A percentile compares a stretch with the other conserved stretches of the same genome.
phyloP scores from a whole-genome alignment of 2,113 vertebrate species.

The Brachypteracias leptosomus region DNA sequence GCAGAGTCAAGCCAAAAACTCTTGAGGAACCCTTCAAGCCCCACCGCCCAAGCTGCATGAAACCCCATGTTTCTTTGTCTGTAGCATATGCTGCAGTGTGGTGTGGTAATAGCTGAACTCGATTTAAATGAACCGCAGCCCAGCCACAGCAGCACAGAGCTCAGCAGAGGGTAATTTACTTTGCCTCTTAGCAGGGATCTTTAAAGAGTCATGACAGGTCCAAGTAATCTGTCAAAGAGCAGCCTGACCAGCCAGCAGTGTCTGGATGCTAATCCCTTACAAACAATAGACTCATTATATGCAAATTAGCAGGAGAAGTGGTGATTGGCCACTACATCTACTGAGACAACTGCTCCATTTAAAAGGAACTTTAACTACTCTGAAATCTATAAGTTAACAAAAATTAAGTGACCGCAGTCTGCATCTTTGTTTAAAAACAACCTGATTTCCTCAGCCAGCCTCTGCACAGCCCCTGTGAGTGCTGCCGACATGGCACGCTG shows the following conservation, averaged over 20 bases:
- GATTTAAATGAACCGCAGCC: constrained; percentile 29
- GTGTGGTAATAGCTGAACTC: constrained; percentile 13
- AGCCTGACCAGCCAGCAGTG: constrained; percentile 29
- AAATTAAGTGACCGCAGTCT: not conserved
- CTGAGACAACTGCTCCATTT: not conserved
- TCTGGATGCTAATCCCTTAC: constrained; percentile 35
- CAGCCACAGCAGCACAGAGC: constrained; percentile 18
- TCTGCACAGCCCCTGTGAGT: not conserved
- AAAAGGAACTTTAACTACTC: not conserved
- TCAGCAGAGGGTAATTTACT: constrained; percentile 60
- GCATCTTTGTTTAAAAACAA: not conserved
- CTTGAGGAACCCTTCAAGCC: not conserved
- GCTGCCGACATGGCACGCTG: not conserved
- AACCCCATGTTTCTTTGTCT: not conserved
- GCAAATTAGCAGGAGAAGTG: constrained; percentile 51
- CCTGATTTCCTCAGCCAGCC: not conserved
- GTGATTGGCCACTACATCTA: constrained; percentile 2
- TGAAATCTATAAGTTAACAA: not conserved
- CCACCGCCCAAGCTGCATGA: not conserved
- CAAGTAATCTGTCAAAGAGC: constrained; percentile 53
- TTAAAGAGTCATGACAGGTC: constrained; percentile 56
- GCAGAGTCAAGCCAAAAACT: not conserved
- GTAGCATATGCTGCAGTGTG: not conserved
- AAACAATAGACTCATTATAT: constrained; percentile 50
- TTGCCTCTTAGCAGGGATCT: constrained; percentile 49